Evolutionary conservation across 64 coral and sea anemone species (phyloP).

Genomic region (Exaiptasia diaphana): DNA sequence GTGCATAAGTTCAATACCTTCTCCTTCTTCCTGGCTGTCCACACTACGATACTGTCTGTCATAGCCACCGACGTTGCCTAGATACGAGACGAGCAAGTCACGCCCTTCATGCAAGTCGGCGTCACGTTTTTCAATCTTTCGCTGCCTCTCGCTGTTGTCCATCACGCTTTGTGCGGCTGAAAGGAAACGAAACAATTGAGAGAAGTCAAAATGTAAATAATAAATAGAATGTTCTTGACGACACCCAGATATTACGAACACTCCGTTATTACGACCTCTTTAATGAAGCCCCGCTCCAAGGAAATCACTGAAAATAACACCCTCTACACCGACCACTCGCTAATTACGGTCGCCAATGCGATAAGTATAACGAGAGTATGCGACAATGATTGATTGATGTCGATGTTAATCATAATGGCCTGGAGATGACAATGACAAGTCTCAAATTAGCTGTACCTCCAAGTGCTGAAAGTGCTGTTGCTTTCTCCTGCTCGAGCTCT

Average conservation of each 20-base stretch:
- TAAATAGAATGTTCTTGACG: background rate
- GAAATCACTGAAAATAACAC: too few relatives aligned
- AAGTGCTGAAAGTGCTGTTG: slow-evolving; percentile 34
- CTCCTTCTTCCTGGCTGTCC: slow-evolving; percentile 54
- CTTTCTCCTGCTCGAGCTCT: slow-evolving; percentile 48
- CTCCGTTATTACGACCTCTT: too few relatives aligned
- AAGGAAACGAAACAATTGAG: background rate
- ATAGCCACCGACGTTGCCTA: slow-evolving; percentile 93
- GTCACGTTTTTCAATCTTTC: slow-evolving; percentile 66
- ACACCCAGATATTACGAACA: background rate
- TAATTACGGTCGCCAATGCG: too few relatives aligned
- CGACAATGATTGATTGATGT: too few relatives aligned
- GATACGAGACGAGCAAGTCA: slow-evolving; percentile 78
- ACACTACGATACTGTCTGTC: slow-evolving; percentile 87
- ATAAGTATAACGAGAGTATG: too few relatives aligned
- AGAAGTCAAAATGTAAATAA: background rate
- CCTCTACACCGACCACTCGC: too few relatives aligned
- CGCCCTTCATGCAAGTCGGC: slow-evolving; percentile 58
- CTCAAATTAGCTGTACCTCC: too few relatives aligned
- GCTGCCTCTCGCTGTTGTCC: slow-evolving; percentile 48
- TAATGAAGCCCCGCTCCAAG: too few relatives aligned
- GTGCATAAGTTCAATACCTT: too few relatives aligned
- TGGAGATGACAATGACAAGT: too few relatives aligned
- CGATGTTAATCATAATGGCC: too few relatives aligned
- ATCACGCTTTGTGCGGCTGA: slow-evolving; percentile 76